phyloP scores from a whole-genome alignment of 2,888 invertebrate species.

The Cephus pygmeus region DNA sequence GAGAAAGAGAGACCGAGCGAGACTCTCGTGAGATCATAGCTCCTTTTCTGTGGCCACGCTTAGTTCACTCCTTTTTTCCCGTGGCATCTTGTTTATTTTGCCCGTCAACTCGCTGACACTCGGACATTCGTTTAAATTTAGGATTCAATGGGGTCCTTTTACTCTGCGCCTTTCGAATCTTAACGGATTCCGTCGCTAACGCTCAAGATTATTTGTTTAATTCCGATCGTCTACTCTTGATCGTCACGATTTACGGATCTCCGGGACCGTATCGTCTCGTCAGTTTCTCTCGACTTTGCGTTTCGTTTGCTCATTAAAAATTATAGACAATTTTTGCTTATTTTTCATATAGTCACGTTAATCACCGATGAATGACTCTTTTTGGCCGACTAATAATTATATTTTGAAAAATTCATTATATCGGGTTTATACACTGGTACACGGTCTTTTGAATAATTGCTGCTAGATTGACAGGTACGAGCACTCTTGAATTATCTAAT shows the following conservation, averaged over 20 bases:
- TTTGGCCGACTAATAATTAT: not conserved
- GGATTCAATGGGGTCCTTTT: constrained; percentile 67
- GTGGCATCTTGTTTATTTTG: constrained; percentile 63
- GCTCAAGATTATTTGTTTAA: constrained; percentile 61
- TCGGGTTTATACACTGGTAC: not conserved
- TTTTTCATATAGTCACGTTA: not conserved
- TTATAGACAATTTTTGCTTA: not conserved
- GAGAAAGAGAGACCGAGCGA: not conserved
- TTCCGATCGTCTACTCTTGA: constrained; percentile 34
- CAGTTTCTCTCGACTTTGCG: not conserved
- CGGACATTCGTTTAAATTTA: constrained; percentile 65
- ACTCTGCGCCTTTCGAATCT: constrained; percentile 56
- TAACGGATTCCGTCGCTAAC: constrained; percentile 54
- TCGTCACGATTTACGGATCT: constrained; percentile 13
- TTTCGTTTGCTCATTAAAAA: not conserved
- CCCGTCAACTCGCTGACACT: constrained; percentile 60
- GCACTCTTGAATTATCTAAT: not conserved
- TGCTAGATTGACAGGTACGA: not conserved
- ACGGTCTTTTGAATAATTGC: not conserved
- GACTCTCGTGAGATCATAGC: constrained; percentile 13
- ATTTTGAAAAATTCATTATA: not conserved
- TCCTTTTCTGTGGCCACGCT: constrained; percentile 14
- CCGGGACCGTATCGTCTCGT: constrained; percentile 18
- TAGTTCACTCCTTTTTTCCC: constrained; percentile 11
- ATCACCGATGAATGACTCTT: not conserved